Base-by-base conservation (phyloP, 2,888 invertebrate species). In the Bellardia pandia region DNA sequence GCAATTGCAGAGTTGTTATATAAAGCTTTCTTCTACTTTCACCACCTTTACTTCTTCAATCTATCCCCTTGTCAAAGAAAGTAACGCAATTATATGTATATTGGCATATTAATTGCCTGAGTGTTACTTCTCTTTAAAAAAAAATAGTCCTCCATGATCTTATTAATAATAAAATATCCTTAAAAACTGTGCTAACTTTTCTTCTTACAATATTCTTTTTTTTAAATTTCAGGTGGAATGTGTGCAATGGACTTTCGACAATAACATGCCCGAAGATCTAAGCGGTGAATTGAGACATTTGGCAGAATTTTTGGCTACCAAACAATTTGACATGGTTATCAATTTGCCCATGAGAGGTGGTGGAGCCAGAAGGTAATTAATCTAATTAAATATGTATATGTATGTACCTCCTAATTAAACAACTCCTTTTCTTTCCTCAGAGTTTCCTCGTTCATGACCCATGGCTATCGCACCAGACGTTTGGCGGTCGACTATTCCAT, bases 401-500 rank as follows among this genome's bases (percentile, higher is more conserved):
- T 23, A 16, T 14, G 3, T 14, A 23, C 42, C 13, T 51, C 6
- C 16, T 16, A 6, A 8, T 14, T 14, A 30, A 23, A 5, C 8
- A 2, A 37, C n/a, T 30, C 23, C 14, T 42, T 64, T 45, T 14
- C 23, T 30, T 8, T 13, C 6, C 6, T 58, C 37, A 93, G 99
- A 66, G 98, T 99, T 0, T 98, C 99, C 0, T 97, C 98, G 0
- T 98, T 98, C 92, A 96, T 97, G 94, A 98, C 98, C 0, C 98
- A 98, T 91, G 99, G 99, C 42, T 99, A 99, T 94, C 96, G 98
- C 30, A 99, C 99, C 0, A 96, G 99, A 40, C 96, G 99, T 87
- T 95, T 99, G 91, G 99, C 99, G 2, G 98, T 99, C 1, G 99
- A 99, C 94, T 99, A 98, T 92, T 98, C 99, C 8, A 98, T 99